Percentiles rank a stretch among this genome's conserved stretches.
These are phyloP conservation scores for Patella depressa DNA, from an alignment of 2,888 invertebrate genomes.

Conservation along the genomic window DNA sequence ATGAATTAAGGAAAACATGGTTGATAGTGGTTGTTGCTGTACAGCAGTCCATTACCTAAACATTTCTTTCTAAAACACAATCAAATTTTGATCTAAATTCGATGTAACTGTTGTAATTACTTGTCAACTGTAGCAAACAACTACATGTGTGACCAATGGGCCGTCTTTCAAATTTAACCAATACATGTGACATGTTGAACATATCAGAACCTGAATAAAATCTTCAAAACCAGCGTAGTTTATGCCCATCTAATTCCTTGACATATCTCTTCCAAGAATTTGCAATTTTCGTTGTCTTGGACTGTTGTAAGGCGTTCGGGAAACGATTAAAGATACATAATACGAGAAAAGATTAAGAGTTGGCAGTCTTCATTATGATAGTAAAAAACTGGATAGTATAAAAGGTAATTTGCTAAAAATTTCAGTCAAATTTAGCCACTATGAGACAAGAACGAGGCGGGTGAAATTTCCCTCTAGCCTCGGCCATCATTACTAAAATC, in stretches of 20 bases:
- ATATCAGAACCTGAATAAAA: conserved; percentile 11
- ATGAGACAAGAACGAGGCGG: too few relatives aligned
- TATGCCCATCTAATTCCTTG: conserved; percentile 11
- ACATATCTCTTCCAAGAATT: conserved; percentile 7
- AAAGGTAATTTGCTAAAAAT: too few relatives aligned
- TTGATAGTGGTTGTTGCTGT: too few relatives aligned
- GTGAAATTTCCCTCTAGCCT: too few relatives aligned
- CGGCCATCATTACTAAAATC: too few relatives aligned
- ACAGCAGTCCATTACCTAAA: conserved; percentile 14
- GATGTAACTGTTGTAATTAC: conserved; percentile 3
- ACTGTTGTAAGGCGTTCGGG: too few relatives aligned
- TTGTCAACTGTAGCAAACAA: not conserved
- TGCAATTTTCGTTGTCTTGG: not conserved
- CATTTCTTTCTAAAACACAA: conserved; percentile 5
- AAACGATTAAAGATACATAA: too few relatives aligned
- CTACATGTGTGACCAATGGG: conserved; percentile 18
- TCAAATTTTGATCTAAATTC: conserved; percentile 15
- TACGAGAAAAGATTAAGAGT: too few relatives aligned
- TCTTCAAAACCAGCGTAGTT: not conserved
- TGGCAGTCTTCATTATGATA: too few relatives aligned
- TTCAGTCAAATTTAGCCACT: too few relatives aligned
- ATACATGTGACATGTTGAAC: not conserved
- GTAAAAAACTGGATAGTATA: too few relatives aligned
- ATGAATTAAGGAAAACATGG: too few relatives aligned
- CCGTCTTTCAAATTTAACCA: conserved; percentile 16